A percentile compares a stretch with the other conserved stretches of the same genome.
Evolutionary conservation across 2,797 vertebrate species (phyloP).

Genomic region (Hippopotamyrus pictus): DNA sequence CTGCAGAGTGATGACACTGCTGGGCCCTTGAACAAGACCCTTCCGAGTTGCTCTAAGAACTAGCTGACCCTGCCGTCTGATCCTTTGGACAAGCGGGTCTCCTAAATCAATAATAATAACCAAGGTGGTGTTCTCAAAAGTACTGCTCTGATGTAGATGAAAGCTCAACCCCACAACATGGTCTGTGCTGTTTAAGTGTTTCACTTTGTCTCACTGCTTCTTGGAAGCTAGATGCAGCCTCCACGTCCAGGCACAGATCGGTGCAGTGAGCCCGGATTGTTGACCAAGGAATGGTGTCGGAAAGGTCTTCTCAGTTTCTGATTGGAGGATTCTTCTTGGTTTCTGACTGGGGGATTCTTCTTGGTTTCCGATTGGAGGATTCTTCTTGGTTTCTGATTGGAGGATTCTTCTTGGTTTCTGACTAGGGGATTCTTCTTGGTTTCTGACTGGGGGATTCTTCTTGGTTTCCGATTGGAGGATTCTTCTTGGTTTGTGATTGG

Average conservation of each 20-base stretch:
- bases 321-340: neutral
- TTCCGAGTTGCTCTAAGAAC: neutral
- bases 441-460: neutral
- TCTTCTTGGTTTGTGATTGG: neutral
- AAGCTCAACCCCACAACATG: neutral
- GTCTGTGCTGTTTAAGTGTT: neutral
- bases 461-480: neutral
- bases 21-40: neutral
- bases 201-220: neutral
- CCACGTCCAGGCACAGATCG: neutral
- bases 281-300: neutral
- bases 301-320: neutral
- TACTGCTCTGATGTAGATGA: neutral
- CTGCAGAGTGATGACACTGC: neutral
- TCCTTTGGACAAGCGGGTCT: neutral
- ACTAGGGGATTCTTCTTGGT: neutral
- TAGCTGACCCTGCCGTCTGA: neutral
- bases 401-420: neutral
- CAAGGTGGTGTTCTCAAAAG: neutral
- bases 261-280: neutral
- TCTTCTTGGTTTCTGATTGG: neutral
- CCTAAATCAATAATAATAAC: neutral
- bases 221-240: neutral
- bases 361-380: too few relatives aligned
- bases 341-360: neutral